Percentiles rank a stretch among this genome's conserved stretches.
These are phyloP conservation scores for Ciconia nigra DNA, from an alignment of 2,797 vertebrate genomes.

Conservation along the genomic window DNA sequence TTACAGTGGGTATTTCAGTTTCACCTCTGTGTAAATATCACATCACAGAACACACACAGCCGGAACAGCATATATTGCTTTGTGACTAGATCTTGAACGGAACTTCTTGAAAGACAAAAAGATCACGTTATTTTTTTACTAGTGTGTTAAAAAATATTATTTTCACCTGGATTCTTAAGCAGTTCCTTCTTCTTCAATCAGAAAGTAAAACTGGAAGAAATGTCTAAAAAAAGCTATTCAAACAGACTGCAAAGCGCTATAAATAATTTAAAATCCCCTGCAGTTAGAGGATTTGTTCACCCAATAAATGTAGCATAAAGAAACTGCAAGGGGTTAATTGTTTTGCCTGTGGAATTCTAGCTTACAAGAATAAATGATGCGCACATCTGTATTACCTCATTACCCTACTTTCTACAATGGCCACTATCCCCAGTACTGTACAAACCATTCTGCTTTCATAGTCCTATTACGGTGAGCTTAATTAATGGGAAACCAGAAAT, in stretches of 20 bases:
- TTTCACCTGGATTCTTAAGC: background rate
- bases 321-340: background rate
- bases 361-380: background rate
- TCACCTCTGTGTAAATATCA: background rate
- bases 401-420: background rate
- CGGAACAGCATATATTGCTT: background rate
- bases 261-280: background rate
- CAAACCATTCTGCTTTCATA: background rate
- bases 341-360: background rate
- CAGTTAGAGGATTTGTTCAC: slow-evolving; percentile 5
- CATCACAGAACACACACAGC: background rate
- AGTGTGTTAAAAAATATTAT: background rate
- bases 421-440: background rate
- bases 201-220: background rate
- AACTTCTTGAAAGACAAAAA: background rate
- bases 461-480: background rate
- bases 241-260: background rate
- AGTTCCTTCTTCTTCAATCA: background rate
- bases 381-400: background rate
- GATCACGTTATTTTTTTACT: background rate
- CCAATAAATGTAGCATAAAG: background rate
- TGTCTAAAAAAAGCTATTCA: background rate
- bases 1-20: background rate
- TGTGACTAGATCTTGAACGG: background rate
- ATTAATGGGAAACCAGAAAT: background rate